phyloP scores from a whole-genome alignment of 2,113 vertebrate genomes.

The Dicentrarchus labrax region DNA sequence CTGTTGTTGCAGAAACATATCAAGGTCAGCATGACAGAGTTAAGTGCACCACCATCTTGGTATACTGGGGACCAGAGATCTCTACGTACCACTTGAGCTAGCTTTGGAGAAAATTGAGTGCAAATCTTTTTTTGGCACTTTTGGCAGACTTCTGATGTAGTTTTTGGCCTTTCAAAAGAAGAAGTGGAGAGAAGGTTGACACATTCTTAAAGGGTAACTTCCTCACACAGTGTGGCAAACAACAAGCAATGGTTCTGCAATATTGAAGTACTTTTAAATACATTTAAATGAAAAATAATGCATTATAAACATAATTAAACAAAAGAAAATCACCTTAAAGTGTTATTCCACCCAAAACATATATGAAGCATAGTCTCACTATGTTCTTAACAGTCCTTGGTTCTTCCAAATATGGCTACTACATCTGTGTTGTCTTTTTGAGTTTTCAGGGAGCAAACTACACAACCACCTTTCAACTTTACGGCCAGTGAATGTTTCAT shows the following conservation, averaged over 20 bases:
- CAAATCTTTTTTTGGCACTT: slow-evolving; percentile 94
- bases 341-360: neutral
- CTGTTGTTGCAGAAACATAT: slow-evolving; percentile 75
- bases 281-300: too few relatives aligned
- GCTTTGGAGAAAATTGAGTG: slow-evolving; percentile 88
- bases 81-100: slow-evolving; percentile 87
- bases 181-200: neutral
- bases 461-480: neutral
- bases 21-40: neutral
- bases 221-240: neutral
- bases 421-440: neutral
- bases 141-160: slow-evolving; percentile 93
- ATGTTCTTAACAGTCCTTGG: neutral
- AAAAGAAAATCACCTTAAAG: too few relatives aligned
- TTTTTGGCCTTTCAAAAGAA: slow-evolving; percentile 90
- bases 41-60: too few relatives aligned
- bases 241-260: neutral
- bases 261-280: neutral
- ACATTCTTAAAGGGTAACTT: neutral
- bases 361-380: neutral
- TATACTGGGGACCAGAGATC: neutral
- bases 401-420: neutral
- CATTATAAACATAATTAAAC: too few relatives aligned
- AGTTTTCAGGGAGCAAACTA: neutral
- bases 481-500: neutral